Base-by-base conservation (phyloP, 2,113 vertebrate genomes). In the Megalops atlanticus region DNA sequence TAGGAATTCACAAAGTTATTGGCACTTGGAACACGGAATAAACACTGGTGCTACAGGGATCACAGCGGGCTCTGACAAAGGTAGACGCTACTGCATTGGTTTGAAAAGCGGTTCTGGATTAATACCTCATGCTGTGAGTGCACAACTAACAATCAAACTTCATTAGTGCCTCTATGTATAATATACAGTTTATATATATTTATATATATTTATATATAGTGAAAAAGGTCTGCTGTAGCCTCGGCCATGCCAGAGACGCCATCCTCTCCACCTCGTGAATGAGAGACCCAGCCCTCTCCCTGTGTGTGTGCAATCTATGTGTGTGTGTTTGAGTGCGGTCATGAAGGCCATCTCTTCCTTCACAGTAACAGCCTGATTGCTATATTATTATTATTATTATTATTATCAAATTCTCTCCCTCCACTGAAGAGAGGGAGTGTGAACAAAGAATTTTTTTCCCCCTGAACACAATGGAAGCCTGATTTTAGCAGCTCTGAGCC, bases 21-120 rank as follows among this genome's bases (percentile, higher is more conserved):
- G 96, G 96, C 96, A 97, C 95, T 96, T 96, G 93, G 92, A 94
- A 95, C 95, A 93, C 89, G 92, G 94, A 94, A 90, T 94, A 92
- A 91, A 94, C 89, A 89, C 89, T 88, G 94, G 91, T 82, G 85
- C 93, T 91, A 92, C 91, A 77, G 91, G 74, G 90, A 88, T 91
- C 86, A 95, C 92, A 89, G 84, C 89, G 86, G 91, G 91, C 49
- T 76, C 52, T 74, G 84, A 89, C 89, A 86, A 85, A 84, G 87
- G 79, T 83, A 86, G 90, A 90, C 85, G 77, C 84, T 87, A 89
- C 90, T 91, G 92, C 88, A 87, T 87, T 89, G 85, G 86, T 89
- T 88, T 92, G 88, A 85, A 81, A 93, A 93, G 92, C 91, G 81
- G 90, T 90, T 92, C 88, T 90, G 90, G 93, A 88, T 92, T 93